phyloP scores from a whole-genome alignment of 1,140 invertebrate species.

The Bombus superbus region DNA sequence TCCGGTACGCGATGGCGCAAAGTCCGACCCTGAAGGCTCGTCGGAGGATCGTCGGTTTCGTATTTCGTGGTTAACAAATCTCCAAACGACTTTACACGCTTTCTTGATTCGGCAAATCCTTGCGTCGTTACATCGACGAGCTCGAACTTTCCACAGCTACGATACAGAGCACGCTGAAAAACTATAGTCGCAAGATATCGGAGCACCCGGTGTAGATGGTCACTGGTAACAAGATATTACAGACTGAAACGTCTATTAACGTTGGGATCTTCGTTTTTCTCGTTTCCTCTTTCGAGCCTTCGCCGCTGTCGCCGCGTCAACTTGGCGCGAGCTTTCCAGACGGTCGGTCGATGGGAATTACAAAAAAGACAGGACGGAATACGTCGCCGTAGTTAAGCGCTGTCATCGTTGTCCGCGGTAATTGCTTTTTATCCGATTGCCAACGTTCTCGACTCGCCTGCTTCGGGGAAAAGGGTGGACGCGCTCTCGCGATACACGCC shows the following conservation, averaged over 20 bases:
- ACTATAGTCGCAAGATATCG: no score
- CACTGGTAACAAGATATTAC: background rate
- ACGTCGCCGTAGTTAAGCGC: slow-evolving; percentile 9
- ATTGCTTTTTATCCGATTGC: slow-evolving; percentile 26
- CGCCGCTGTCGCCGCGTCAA: background rate
- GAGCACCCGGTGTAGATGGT: background rate
- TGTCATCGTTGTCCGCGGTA: slow-evolving; percentile 7
- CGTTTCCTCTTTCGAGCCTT: background rate
- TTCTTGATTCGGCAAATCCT: no score
- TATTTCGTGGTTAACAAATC: no score
- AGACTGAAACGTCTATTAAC: background rate
- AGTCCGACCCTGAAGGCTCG: no score
- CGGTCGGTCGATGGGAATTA: background rate
- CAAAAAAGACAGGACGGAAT: background rate
- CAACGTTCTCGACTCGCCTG: background rate
- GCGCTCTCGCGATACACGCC: background rate
- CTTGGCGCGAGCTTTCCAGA: background rate
- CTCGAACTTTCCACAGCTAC: no score
- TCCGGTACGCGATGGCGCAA: no score
- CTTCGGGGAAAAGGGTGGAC: background rate
- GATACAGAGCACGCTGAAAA: background rate
- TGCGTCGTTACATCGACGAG: no score
- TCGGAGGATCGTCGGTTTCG: no score
- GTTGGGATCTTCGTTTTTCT: background rate
- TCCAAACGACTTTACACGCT: no score